phyloP scores from a whole-genome alignment of 2,797 vertebrate species.

The Iguana delicatissima region DNA sequence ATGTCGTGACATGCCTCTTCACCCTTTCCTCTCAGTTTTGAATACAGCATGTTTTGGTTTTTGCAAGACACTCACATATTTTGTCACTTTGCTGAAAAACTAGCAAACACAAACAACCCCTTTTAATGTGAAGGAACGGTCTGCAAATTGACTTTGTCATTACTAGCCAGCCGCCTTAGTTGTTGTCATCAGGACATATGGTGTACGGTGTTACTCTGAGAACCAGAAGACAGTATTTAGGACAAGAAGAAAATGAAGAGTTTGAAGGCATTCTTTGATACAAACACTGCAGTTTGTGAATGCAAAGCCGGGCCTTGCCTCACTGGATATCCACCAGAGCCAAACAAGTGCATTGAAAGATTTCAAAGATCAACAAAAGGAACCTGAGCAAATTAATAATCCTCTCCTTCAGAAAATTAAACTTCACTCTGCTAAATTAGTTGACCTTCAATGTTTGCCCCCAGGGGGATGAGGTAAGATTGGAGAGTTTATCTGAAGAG shows the following conservation, averaged over 20 bases:
- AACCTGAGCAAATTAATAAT: slow-evolving; percentile 68
- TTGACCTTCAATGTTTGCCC: slow-evolving; percentile 64
- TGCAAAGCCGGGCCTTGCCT: slow-evolving; percentile 6
- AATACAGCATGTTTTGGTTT: not conserved
- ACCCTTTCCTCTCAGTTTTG: not conserved
- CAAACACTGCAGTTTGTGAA: slow-evolving; percentile 1
- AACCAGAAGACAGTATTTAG: not conserved
- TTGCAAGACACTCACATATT: not conserved
- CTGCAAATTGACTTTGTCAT: too few relatives aligned
- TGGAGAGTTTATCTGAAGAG: slow-evolving; percentile 64
- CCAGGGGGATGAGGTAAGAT: slow-evolving; percentile 34
- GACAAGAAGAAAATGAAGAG: not conserved
- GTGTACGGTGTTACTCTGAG: not conserved
- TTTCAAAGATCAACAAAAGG: slow-evolving; percentile 56
- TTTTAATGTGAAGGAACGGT: not conserved
- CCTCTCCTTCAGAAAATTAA: slow-evolving; percentile 65
- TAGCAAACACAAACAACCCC: not conserved
- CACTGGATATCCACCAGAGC: slow-evolving; percentile 33
- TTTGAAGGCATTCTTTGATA: not conserved
- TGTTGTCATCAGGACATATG: not conserved
- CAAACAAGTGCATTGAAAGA: slow-evolving; percentile 36
- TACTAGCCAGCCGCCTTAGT: not conserved
- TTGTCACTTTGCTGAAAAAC: not conserved
- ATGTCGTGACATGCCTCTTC: not conserved
- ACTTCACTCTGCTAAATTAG: slow-evolving; percentile 70